These are phyloP conservation scores for Cylindroiulus punctatus DNA, from an alignment of 2,888 invertebrate species.

Conservation along the genomic window DNA sequence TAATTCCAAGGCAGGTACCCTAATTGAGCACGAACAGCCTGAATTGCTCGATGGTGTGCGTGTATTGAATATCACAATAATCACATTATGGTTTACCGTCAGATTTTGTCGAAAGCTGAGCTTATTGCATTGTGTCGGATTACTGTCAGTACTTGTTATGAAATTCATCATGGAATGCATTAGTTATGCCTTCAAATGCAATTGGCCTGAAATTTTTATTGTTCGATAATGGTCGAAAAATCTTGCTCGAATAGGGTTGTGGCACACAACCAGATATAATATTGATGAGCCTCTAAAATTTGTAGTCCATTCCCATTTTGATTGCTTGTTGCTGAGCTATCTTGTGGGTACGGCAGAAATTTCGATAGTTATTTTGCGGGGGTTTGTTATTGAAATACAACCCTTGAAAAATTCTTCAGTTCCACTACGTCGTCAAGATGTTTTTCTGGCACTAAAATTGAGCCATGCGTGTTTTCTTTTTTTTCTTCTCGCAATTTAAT, in stretches of 20 bases:
- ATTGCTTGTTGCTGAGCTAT: background rate
- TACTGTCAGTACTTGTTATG: background rate
- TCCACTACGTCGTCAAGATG: background rate
- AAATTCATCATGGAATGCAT: background rate
- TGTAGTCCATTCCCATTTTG: background rate
- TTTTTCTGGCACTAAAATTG: background rate
- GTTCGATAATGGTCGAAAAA: too few species aligned
- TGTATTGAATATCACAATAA: too few species aligned
- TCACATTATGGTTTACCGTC: too few species aligned
- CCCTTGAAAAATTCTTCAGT: background rate
- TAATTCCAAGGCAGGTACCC: too few species aligned
- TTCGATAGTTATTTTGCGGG: conserved; percentile 3
- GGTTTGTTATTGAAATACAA: conserved; percentile 1
- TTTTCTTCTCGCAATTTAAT: background rate
- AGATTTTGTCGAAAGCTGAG: too few species aligned
- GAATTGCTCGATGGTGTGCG: too few species aligned
- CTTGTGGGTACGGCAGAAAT: background rate
- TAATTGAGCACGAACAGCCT: too few species aligned
- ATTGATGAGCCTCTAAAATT: too few species aligned
- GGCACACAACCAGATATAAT: too few species aligned
- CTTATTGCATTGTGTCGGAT: background rate
- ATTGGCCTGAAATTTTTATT: too few species aligned
- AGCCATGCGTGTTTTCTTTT: background rate
- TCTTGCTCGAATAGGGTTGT: background rate
- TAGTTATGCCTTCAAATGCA: background rate